A percentile compares a stretch with the other conserved stretches of the same genome.
Conservation (phyloP, 1,140 invertebrate species). For the Gonioctena quinquepunctata region DNA sequence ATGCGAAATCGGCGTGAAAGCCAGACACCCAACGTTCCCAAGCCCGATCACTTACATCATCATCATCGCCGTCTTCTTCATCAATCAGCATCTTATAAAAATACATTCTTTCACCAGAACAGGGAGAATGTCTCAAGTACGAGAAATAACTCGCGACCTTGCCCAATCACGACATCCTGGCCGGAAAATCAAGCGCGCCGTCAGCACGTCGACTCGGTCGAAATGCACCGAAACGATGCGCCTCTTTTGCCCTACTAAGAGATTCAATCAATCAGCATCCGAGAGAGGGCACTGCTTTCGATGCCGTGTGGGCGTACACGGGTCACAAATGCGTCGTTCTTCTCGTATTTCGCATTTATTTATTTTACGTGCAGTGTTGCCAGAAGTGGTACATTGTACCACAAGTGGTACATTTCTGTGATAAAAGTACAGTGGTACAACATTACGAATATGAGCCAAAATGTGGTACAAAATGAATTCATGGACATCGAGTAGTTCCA, state of each 20-base stretch:
- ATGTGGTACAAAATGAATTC: too few species aligned
- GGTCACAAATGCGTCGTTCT: not conserved
- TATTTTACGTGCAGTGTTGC: too few species aligned
- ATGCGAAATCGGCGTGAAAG: not conserved
- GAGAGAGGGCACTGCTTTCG: not conserved
- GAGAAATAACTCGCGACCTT: not conserved
- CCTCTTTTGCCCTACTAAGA: slow-evolving; percentile 2
- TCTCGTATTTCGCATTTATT: not conserved
- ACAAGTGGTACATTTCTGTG: too few species aligned
- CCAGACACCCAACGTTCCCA: not conserved
- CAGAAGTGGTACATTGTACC: too few species aligned
- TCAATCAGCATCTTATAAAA: slow-evolving; percentile 3
- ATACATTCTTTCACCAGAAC: not conserved
- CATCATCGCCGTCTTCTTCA: not conserved
- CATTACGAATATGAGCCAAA: too few species aligned
- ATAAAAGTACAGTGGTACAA: too few species aligned
- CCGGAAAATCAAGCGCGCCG: not conserved
- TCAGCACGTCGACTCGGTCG: not conserved
- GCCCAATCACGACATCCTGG: not conserved
- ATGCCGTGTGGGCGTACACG: not conserved
- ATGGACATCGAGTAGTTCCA: too few species aligned
- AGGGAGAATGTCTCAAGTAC: not conserved
- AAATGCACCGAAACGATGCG: slow-evolving; percentile 1
- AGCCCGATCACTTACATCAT: not conserved
- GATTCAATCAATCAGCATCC: slow-evolving; percentile 5